Evolutionary conservation across 1,140 invertebrate genomes (phyloP).

Genomic region (Drosophila serrata): DNA sequence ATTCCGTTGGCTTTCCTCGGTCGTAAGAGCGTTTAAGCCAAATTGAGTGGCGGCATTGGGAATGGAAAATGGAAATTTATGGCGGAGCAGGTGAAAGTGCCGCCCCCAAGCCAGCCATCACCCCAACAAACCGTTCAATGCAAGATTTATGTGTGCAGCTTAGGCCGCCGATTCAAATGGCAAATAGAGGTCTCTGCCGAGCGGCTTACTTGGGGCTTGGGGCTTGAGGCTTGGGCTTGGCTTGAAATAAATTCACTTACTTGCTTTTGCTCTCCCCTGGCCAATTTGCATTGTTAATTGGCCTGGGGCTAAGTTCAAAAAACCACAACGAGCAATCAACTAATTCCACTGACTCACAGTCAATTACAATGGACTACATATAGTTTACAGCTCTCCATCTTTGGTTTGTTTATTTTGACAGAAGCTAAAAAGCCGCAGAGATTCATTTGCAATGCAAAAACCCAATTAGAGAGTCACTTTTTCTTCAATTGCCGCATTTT

Average conservation of each 20-base stretch:
- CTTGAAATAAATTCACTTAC: slow-evolving; percentile 35
- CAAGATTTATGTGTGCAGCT: slow-evolving; percentile 60
- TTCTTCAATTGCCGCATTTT: slow-evolving; percentile 7
- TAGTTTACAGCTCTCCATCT: slow-evolving; percentile 10
- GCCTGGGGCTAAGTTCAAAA: slow-evolving; percentile 22
- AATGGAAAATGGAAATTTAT: slow-evolving; percentile 66
- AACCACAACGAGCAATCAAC: slow-evolving; percentile 57
- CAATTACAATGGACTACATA: slow-evolving; percentile 23
- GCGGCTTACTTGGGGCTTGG: slow-evolving; percentile 6
- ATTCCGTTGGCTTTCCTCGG: background rate
- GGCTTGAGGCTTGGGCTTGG: background rate
- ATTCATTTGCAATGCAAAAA: slow-evolving; percentile 62
- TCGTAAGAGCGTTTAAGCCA: slow-evolving; percentile 56
- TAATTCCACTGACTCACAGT: slow-evolving; percentile 28
- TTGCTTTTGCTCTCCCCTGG: background rate
- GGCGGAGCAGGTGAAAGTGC: slow-evolving; percentile 72
- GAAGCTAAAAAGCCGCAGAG: slow-evolving; percentile 23
- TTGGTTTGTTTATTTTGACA: slow-evolving; percentile 46
- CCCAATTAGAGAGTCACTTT: slow-evolving; percentile 39
- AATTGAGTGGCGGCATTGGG: slow-evolving; percentile 63
- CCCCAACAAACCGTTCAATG: slow-evolving; percentile 23
- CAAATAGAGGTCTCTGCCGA: slow-evolving; percentile 1
- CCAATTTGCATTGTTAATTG: slow-evolving; percentile 67
- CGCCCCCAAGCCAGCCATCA: slow-evolving; percentile 1
- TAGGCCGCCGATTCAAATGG: slow-evolving; percentile 42